A percentile compares a stretch with the other conserved stretches of the same genome.
phyloP scores from a whole-genome alignment of 1,140 invertebrate genomes.

The Muscidifurax raptorellus region DNA sequence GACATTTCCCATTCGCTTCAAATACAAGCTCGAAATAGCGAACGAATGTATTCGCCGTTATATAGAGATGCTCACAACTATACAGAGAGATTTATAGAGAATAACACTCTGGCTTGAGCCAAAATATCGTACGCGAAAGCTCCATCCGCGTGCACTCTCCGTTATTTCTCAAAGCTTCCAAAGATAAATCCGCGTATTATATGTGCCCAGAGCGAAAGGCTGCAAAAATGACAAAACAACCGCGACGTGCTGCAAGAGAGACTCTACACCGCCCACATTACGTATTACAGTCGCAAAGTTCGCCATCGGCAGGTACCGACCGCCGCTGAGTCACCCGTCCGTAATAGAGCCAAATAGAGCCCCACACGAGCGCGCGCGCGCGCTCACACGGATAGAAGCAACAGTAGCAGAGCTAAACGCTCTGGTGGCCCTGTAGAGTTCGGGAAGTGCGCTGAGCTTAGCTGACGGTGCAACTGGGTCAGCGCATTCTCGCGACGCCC shows the following conservation, averaged over 20 bases:
- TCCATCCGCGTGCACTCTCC: background rate
- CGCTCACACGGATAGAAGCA: background rate
- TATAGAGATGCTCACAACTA: no score
- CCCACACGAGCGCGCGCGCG: no score
- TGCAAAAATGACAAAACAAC: background rate
- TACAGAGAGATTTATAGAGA: no score
- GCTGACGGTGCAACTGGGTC: background rate
- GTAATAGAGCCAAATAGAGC: constrained; percentile 33
- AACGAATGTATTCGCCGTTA: no score
- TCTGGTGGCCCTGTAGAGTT: background rate
- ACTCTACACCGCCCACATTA: background rate
- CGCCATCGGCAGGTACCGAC: background rate
- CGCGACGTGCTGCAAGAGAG: no score
- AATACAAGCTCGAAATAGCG: no score
- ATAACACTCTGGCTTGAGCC: background rate
- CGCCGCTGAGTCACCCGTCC: background rate
- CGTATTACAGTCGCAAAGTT: no score
- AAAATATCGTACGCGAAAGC: background rate
- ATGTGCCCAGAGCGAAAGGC: no score
- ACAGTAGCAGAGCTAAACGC: background rate
- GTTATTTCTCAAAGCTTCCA: no score
- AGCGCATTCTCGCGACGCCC: constrained; percentile 7
- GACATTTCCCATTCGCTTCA: no score
- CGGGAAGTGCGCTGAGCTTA: background rate
- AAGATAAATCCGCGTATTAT: no score